Evolutionary conservation across 1,140 invertebrate genomes (phyloP), one percentile per base, ranked within the genome.

Genomic region (Chrysomallon squamiferum): DNA sequence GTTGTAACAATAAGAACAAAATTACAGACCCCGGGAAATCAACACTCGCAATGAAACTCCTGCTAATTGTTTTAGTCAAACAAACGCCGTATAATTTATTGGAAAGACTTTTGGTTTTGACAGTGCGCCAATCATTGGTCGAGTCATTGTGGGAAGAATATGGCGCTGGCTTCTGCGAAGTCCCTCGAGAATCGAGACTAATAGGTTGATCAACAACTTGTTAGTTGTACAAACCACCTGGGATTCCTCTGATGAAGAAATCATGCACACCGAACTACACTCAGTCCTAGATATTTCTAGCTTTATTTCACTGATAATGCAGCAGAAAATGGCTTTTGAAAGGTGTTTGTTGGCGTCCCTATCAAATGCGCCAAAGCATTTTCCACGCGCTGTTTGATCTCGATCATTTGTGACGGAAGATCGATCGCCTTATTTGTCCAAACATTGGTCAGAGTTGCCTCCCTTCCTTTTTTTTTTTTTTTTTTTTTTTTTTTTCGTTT

Each of bases 191-290:
- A 25, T 18, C 20, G 50, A 11, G 22, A 27, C 50, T 54, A 54
- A 54, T 54, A 54, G 50, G 50, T 54, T 54, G 50, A 54, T 54
- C 50, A 54, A 54, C 50, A 54, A 54, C 50, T 54, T 54, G 50
- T 54, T 54, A 54, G 50, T 30, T 30, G 50, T 30, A 27, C 22
- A 54, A 20, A 30, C 50, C 22, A 27, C 50, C 22, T 54, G 50
- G 50, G 50, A 54, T 30, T 30, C n/a, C 15, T 30, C 22, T 54
- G 50, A 54, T 54, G 50, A 54, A 54, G 22, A 54, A 54, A 54
- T 54, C 50, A 54, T 54, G 50, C 50, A 54, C 50, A 38, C 35
- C 35, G 35, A 38, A 38, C 35, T 38, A 38, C 35, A 54, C 50
- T 27, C 50, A 25, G n/a, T 54, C 29, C 29, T 30, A 54, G n/a